Conservation (phyloP, 1,140 invertebrate genomes). For the Zaprionus ornatus region DNA sequence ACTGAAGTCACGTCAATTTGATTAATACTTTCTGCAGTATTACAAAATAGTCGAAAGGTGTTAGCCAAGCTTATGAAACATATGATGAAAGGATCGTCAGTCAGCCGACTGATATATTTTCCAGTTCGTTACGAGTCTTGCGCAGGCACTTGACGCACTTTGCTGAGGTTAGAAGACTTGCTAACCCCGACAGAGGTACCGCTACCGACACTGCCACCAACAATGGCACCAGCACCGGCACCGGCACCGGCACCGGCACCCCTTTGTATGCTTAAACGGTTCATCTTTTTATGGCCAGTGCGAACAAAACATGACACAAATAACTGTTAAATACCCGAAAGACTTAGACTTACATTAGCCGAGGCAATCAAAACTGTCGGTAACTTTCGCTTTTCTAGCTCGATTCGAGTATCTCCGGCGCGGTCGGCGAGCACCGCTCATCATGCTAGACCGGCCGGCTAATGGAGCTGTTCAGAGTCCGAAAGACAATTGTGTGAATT, state of each 20-base stretch:
- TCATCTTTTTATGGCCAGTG: constrained; percentile 57
- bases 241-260: constrained; percentile 8
- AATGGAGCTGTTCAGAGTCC: constrained; percentile 57
- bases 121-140: constrained; percentile 4
- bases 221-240: constrained; percentile 4
- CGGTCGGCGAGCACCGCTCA: constrained; percentile 7
- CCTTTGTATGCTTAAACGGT: constrained; percentile 18
- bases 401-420: background rate
- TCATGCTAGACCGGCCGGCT: constrained; percentile 17
- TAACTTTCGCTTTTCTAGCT: constrained; percentile 72
- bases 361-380: constrained; percentile 31
- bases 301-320: constrained; percentile 43
- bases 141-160: constrained; percentile 1
- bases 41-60: constrained; percentile 71
- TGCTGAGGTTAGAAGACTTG: background rate
- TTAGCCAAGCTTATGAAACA: constrained; percentile 58
- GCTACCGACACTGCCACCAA: background rate
- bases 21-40: constrained; percentile 69
- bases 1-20: constrained; percentile 71
- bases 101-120: background rate
- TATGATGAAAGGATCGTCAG: constrained; percentile 9
- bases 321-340: constrained; percentile 54
- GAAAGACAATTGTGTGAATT: constrained; percentile 58
- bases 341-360: constrained; percentile 38
- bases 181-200: background rate